phyloP scores from a whole-genome alignment of 2,888 invertebrate genomes.

The Petrophora chlorosata region DNA sequence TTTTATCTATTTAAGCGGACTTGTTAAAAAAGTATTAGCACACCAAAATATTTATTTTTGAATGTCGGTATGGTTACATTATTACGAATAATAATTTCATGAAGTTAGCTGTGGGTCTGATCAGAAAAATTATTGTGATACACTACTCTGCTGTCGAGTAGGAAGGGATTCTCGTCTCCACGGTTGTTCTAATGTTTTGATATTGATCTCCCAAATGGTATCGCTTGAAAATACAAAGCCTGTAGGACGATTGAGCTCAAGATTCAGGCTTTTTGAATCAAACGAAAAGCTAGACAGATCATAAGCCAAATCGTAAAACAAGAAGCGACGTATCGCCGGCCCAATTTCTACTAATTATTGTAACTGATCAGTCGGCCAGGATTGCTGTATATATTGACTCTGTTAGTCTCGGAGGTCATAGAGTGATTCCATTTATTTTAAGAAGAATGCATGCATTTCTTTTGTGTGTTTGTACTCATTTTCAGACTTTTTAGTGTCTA shows the following conservation, averaged over 20 bases:
- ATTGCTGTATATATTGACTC: slow-evolving; percentile 73
- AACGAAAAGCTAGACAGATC: slow-evolving; percentile 2
- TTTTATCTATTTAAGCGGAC: slow-evolving; percentile 54
- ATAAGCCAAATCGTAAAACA: neutral
- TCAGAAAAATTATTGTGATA: slow-evolving; percentile 52
- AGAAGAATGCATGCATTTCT: slow-evolving; percentile 83
- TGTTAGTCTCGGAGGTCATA: slow-evolving; percentile 69
- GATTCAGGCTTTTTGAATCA: neutral
- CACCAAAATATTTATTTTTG: slow-evolving; percentile 77
- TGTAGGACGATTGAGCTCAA: slow-evolving; percentile 10
- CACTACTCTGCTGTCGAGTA: slow-evolving; percentile 23
- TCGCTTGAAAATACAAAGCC: slow-evolving; percentile 7
- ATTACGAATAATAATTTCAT: slow-evolving; percentile 41
- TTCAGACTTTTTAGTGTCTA: slow-evolving; percentile 78
- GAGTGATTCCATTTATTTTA: slow-evolving; percentile 82
- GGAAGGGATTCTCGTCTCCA: slow-evolving; percentile 12
- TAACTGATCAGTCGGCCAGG: slow-evolving; percentile 33
- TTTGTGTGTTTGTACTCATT: slow-evolving; percentile 79
- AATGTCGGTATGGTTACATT: slow-evolving; percentile 53
- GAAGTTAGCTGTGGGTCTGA: slow-evolving; percentile 52
- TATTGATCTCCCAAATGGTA: no score
- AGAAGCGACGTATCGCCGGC: neutral
- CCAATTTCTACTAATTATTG: slow-evolving; percentile 1
- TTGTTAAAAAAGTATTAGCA: slow-evolving; percentile 74
- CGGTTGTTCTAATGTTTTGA: no score